These are phyloP conservation scores for Aplidium turbinatum DNA, from an alignment of 23 tunicate genomes.

Conservation along the genomic window DNA sequence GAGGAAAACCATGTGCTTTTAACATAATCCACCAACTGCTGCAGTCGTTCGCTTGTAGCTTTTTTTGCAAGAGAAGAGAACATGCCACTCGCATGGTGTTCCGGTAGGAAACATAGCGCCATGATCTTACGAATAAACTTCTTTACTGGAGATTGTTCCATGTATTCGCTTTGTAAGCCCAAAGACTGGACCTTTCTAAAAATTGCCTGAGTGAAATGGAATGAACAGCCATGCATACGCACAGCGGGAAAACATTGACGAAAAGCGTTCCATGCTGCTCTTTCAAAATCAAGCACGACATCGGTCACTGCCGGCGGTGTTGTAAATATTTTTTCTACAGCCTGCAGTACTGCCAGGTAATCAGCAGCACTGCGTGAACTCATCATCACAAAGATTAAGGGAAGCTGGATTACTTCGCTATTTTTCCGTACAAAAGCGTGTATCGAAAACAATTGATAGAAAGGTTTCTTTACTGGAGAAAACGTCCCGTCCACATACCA, in stretches of 20 bases:
- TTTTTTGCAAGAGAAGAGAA: background rate
- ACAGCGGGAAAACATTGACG: background rate
- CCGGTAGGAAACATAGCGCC: background rate
- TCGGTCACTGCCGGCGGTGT: background rate
- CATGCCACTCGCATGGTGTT: background rate
- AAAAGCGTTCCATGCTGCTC: background rate
- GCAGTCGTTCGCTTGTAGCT: background rate
- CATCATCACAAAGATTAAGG: background rate
- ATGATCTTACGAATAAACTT: background rate
- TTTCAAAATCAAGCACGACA: background rate
- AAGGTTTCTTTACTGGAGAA: background rate
- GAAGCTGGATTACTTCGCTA: background rate
- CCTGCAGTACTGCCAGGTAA: background rate
- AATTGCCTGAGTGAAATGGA: background rate
- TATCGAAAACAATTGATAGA: background rate
- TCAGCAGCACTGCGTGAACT: background rate
- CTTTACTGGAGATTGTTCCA: too few species aligned
- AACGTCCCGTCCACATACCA: constrained; percentile 9
- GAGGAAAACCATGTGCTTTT: background rate
- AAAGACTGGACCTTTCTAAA: background rate
- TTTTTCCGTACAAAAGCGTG: background rate
- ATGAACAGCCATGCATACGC: background rate
- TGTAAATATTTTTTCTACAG: background rate
- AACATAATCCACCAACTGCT: background rate
- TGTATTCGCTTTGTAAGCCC: too few species aligned